A percentile compares a stretch with the other conserved stretches of the same genome.
phyloP scores from a whole-genome alignment of 2,888 invertebrate genomes.

The Kuschelorhynchus macadamiae region DNA sequence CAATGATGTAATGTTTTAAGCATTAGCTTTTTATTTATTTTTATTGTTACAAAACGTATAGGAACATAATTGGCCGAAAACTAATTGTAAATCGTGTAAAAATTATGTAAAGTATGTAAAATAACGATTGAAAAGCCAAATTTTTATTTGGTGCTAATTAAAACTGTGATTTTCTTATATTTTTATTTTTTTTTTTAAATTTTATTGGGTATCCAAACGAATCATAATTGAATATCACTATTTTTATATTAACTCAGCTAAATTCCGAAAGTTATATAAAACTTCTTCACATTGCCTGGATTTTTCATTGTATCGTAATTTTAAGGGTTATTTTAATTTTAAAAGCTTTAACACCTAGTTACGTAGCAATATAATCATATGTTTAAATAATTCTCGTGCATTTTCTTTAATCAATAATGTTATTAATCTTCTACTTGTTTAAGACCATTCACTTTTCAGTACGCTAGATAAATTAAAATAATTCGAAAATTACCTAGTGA shows the following conservation, averaged over 20 bases:
- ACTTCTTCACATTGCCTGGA: constrained; percentile 27
- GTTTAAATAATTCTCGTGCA: constrained; percentile 24
- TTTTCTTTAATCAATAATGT: constrained; percentile 21
- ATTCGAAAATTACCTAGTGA: constrained; percentile 29
- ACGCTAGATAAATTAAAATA: constrained; percentile 30
- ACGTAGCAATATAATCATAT: constrained; percentile 16
- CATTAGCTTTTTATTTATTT: constrained; percentile 18
- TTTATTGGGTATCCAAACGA: constrained; percentile 26
- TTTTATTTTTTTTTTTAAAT: constrained; percentile 40
- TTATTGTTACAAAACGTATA: constrained; percentile 9
- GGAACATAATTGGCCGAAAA: constrained; percentile 46
- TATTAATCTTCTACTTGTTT: constrained; percentile 14
- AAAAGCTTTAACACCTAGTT: constrained; percentile 17
- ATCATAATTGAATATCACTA: constrained; percentile 56
- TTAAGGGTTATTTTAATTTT: constrained; percentile 38
- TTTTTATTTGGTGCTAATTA: constrained; percentile 68
- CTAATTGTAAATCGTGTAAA: constrained; percentile 57
- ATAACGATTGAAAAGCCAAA: constrained; percentile 41
- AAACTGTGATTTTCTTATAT: constrained; percentile 67
- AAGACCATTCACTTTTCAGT: constrained; percentile 19
- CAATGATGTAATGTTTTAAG: constrained; percentile 11
- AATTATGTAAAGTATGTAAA: constrained; percentile 54
- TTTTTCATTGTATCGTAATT: constrained; percentile 27
- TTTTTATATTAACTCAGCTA: constrained; percentile 57
- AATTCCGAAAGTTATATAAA: constrained; percentile 4